A percentile compares a stretch with the other conserved stretches of the same genome.
Evolutionary conservation across 1,140 invertebrate genomes (phyloP).

Genomic region (Arctopsyche grandis): DNA sequence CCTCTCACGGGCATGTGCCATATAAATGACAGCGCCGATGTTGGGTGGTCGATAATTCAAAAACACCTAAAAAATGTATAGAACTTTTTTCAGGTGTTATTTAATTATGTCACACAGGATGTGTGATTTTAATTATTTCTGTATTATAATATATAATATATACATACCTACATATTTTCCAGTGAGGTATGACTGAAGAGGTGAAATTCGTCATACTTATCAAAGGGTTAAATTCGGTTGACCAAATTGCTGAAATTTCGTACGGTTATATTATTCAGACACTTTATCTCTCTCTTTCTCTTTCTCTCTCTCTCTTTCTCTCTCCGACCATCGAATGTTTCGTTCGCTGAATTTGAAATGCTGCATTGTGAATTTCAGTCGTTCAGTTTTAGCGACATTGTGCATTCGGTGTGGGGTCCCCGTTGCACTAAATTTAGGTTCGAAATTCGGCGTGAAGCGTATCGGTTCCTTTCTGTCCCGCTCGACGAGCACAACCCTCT

Average conservation of each 20-base stretch:
- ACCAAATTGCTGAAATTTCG: background rate
- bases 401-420: slow-evolving; percentile 24
- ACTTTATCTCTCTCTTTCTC: too few species aligned
- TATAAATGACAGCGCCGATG: slow-evolving; percentile 31
- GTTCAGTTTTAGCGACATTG: slow-evolving; percentile 26
- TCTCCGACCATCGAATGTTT: background rate
- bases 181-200: too few species aligned
- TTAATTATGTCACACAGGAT: too few species aligned
- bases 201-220: background rate
- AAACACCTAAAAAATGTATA: background rate
- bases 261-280: background rate
- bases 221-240: background rate
- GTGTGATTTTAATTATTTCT: too few species aligned
- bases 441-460: slow-evolving; percentile 45
- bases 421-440: slow-evolving; percentile 31
- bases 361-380: slow-evolving; percentile 2
- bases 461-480: background rate
- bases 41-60: slow-evolving; percentile 21
- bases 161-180: too few species aligned
- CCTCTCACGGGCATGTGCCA: slow-evolving; percentile 45
- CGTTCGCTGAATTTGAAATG: background rate
- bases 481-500: background rate
- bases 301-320: too few species aligned
- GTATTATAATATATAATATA: too few species aligned
- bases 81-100: background rate